These are phyloP conservation scores for Xyrichtys novacula DNA, from an alignment of 2,797 vertebrate genomes.

Conservation along the genomic window DNA sequence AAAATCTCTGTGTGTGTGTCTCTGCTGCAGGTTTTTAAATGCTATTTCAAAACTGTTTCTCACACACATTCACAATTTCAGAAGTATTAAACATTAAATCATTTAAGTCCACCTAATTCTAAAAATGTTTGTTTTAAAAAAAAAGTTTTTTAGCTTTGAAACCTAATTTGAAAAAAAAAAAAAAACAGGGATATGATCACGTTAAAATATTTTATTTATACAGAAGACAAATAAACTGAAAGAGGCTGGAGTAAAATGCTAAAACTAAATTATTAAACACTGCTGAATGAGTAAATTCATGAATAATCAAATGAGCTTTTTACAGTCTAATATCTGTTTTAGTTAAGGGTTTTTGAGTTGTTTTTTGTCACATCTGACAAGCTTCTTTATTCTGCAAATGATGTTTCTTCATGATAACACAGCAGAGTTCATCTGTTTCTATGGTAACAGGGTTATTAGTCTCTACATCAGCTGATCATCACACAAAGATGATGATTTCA, in stretches of 20 bases:
- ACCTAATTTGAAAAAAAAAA: neutral
- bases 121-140: neutral
- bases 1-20: no score
- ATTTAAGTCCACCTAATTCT: no score
- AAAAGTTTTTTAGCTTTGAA: no score
- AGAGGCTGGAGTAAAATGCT: slow-evolving; percentile 11
- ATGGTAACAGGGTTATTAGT: neutral
- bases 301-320: neutral
- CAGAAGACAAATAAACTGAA: neutral
- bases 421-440: neutral
- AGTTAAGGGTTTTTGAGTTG: neutral
- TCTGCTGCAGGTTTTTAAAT: no score
- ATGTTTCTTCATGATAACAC: no score
- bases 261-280: slow-evolving; percentile 1
- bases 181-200: neutral
- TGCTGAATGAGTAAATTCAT: no score
- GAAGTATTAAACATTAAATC: no score
- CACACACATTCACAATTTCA: no score
- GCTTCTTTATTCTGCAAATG: neutral
- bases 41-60: no score
- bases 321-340: neutral
- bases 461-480: neutral
- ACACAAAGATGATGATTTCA: neutral
- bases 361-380: neutral
- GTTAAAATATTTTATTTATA: slow-evolving; percentile 18